phyloP scores from a whole-genome alignment of 92 coral and sea anemone genomes.

The Siderastrea siderea region DNA sequence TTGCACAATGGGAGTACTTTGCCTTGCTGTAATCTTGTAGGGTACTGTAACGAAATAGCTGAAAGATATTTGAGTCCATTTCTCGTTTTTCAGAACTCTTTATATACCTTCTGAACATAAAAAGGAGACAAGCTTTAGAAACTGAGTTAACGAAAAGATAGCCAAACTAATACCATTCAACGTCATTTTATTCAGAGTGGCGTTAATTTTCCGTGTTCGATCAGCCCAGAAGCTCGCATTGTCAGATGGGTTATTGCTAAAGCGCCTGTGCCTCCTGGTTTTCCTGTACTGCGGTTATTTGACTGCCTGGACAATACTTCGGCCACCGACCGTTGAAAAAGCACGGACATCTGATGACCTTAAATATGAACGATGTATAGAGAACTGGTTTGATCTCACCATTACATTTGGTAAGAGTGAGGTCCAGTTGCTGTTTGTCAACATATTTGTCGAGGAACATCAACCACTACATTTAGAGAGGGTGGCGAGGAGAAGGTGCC shows the following conservation, averaged over 20 bases:
- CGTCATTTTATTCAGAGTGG: conserved; percentile 6
- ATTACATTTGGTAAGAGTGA: conserved; percentile 45
- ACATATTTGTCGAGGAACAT: neutral
- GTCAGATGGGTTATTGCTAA: conserved; percentile 79
- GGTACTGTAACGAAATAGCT: too few relatives aligned
- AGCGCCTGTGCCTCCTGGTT: conserved; percentile 70
- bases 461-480: too few relatives aligned
- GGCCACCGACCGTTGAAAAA: conserved; percentile 59
- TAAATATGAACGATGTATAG: conserved; percentile 56
- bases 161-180: too few relatives aligned
- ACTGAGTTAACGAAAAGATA: neutral
- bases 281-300: conserved; percentile 70
- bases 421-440: neutral
- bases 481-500: too few relatives aligned
- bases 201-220: conserved; percentile 90
- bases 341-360: conserved; percentile 59
- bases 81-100: too few relatives aligned
- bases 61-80: too few relatives aligned
- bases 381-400: conserved; percentile 33
- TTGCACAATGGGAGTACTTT: too few relatives aligned
- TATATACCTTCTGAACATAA: too few relatives aligned
- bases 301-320: conserved; percentile 81
- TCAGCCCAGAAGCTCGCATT: conserved; percentile 89
- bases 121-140: neutral
- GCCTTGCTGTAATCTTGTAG: too few relatives aligned